Conservation (phyloP, 37 sponge, comb jelly and placozoan species). For the Petrosia ficiformis region DNA sequence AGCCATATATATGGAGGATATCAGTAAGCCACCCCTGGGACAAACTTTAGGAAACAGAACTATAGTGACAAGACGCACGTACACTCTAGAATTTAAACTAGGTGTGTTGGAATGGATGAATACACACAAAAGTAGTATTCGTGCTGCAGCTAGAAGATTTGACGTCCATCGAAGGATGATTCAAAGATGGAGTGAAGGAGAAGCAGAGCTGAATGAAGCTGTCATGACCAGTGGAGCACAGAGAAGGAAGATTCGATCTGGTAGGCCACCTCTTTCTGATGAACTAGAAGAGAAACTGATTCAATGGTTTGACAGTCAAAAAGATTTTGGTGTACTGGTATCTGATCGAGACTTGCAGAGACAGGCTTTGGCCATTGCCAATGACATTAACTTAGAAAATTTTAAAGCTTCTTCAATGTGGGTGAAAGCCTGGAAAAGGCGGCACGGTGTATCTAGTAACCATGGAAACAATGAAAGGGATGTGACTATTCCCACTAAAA, state of each 20-base stretch:
- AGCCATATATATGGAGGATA: too few relatives aligned
- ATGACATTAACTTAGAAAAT: constrained; percentile 16
- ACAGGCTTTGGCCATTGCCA: constrained; percentile 37
- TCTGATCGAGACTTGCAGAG: constrained; percentile 34
- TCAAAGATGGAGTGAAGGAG: constrained; percentile 42
- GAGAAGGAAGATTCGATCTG: constrained; percentile 41
- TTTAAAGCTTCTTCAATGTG: constrained; percentile 71
- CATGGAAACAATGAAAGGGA: not conserved
- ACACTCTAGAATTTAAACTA: constrained; percentile 76
- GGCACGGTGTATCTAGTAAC: constrained; percentile 23
- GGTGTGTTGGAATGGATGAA: constrained; percentile 70
- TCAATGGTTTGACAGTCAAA: constrained; percentile 13
- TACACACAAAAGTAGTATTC: constrained; percentile 29
- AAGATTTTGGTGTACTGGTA: constrained; percentile 24
- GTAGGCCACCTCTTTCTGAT: constrained; percentile 32
- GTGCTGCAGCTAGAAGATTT: constrained; percentile 63
- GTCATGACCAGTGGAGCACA: constrained; percentile 23
- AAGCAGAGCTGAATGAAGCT: constrained; percentile 6
- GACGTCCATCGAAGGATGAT: constrained; percentile 64
- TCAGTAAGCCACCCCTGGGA: too few relatives aligned
- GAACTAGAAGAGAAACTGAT: constrained; percentile 67
- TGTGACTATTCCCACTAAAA: not conserved
- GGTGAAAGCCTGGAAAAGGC: constrained; percentile 69
- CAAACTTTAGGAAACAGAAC: too few relatives aligned
- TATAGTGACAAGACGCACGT: too few relatives aligned